Evolutionary conservation across 2,113 vertebrate species (phyloP).

Genomic region (Salminus brasiliensis): DNA sequence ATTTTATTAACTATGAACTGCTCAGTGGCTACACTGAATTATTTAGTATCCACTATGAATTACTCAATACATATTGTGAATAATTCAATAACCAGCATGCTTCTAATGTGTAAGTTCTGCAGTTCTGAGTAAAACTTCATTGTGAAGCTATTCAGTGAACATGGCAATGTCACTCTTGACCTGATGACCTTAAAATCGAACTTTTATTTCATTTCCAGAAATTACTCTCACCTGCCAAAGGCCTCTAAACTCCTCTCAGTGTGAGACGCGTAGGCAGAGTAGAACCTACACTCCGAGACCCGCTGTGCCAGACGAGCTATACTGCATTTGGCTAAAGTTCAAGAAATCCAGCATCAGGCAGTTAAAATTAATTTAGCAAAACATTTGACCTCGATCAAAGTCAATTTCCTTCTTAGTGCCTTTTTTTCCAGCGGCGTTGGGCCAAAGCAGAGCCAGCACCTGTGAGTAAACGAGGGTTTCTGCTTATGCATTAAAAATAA

Average conservation of each 20-base stretch:
- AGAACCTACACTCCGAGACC: conserved; percentile 34
- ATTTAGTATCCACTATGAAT: no score
- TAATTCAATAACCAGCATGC: no score
- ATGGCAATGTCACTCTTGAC: no score
- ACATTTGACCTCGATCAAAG: conserved; percentile 66
- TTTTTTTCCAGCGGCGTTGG: no score
- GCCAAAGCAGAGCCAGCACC: conserved; percentile 61
- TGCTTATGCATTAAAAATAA: conserved; percentile 57
- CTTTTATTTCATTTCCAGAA: neutral
- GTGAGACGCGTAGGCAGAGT: conserved; percentile 47
- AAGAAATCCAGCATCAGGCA: conserved; percentile 39
- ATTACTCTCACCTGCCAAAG: neutral
- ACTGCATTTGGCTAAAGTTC: conserved; percentile 35
- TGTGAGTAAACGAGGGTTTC: conserved; percentile 59
- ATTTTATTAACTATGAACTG: neutral
- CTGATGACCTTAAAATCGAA: no score
- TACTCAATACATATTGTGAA: no score
- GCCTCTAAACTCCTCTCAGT: neutral
- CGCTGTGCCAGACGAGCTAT: no score
- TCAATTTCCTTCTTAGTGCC: no score
- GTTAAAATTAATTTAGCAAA: conserved; percentile 61
- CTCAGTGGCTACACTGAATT: neutral
- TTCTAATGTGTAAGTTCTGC: no score
- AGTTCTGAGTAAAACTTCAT: no score
- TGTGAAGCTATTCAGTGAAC: no score